Evolutionary conservation across 2,113 vertebrate genomes (phyloP), one percentile per base, ranked within the genome.

Genomic region (Tragelaphus strepsiceros): DNA sequence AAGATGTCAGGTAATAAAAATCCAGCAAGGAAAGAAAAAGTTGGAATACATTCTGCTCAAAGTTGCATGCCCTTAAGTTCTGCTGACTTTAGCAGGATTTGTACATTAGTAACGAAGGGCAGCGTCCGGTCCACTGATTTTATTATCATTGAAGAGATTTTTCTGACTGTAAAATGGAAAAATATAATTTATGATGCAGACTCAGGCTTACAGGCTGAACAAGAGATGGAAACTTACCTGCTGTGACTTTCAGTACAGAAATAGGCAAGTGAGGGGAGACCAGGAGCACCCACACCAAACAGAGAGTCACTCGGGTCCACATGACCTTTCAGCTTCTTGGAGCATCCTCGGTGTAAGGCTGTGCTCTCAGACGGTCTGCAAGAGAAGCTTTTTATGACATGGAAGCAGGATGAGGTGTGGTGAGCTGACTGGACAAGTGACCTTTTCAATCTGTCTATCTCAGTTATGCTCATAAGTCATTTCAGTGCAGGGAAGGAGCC

Each of bases 1-100:
- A 97, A 97, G 97, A 97, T 98, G 97, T 97, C 96, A 98, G 97
- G 98, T 98, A 98, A 98, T 98, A 98, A 98, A 98, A 98, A 98
- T 97, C 96, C 91, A 97, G 93, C 80, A 95, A 95, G 35, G 24
- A 82, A 84, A 89, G 88, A 95, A 74, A 84, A 97, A 90, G 14
- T 77, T 98, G 94, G 93, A 96, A 90, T 92, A 91, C 43, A 71
- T 77, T 98, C 90, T 92, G 87, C 84, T 84, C 89, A 90, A 97
- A 97, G 95, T 97, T 96, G 64, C 90, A 77, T 92, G 95, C 95
- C 95, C 97, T 96, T 90, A 98, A 96, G 15, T 97, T 88, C 88
- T 98, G 98, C 97, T 97, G 97, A 98, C 92, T 90, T 95, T 88
- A 97, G 98, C 97, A 97, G 89, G 81, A 97, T 97, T 95, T 15